phyloP scores from a whole-genome alignment of 2,797 vertebrate species.

The Numenius phaeopus region DNA sequence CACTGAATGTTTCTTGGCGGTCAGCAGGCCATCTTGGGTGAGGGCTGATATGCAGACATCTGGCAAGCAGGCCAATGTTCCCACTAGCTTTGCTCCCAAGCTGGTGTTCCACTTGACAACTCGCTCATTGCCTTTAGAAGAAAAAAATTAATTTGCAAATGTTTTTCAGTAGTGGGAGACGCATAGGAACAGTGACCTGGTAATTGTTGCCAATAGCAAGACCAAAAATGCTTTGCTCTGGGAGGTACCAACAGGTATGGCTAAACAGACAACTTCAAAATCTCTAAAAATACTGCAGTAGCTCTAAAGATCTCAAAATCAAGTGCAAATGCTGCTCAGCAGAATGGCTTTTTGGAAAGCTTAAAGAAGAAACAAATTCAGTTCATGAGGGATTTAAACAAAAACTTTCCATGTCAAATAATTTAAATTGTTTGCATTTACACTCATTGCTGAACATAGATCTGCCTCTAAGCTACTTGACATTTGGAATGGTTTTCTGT shows the following conservation, averaged over 20 bases:
- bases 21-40: not conserved
- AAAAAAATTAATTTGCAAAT: not conserved
- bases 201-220: not conserved
- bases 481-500: not conserved
- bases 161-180: not conserved
- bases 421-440: conserved; percentile 2
- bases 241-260: not conserved
- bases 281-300: not conserved
- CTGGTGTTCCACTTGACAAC: not conserved
- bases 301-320: not conserved
- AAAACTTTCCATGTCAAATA: not conserved
- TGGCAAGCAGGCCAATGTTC: not conserved
- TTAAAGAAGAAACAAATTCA: not conserved
- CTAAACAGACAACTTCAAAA: not conserved
- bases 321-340: not conserved
- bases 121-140: not conserved
- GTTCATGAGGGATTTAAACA: not conserved
- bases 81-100: not conserved
- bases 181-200: not conserved
- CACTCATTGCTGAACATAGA: not conserved
- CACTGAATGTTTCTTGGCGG: not conserved
- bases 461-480: not conserved
- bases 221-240: not conserved
- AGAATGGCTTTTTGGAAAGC: not conserved
- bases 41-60: not conserved